Evolutionary conservation across 2,113 vertebrate species (phyloP), one percentile per base, ranked within the genome.

Genomic region (Marmota flaviventris): DNA sequence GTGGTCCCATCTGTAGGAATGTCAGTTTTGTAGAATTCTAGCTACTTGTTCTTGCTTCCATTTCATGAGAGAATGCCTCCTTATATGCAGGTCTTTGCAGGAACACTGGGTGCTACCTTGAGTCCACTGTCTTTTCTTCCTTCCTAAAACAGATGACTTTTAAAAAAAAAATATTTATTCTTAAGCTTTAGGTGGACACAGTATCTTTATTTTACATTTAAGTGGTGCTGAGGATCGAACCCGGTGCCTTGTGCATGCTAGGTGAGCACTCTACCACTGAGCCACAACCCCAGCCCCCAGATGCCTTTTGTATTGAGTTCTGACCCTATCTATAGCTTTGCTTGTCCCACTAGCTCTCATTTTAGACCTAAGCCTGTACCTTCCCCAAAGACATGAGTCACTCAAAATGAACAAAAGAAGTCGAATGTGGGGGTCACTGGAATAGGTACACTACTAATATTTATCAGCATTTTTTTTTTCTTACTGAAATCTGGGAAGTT

Each of bases 21-120:
- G 4, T 72, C 65, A 72, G 45, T 73, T 84, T 94, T 73, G n/a
- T 20, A 90, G 63, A 91, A 91, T 85, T 82, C 51, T 93, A 27
- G 6, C 20, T 56, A 56, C 32, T 72, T 56, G 22, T 79, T 73
- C 2, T 76, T 67, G 34, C 39, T 89, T 91, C 27, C 27, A 4
- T 76, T 53, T 94, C 65, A 85, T 37, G 5, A 77, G 48, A 85
- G 37, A 14, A 69, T 29, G 22, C 2, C 24, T 17, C 2, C 29
- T 17, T 83, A 42, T 29, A 4, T 20, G 27, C 2, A 85, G 13
- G 24, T 39, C 4, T 37, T 39, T 72, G 34, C 13, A 63, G 37
- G 17, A 22, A 39, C 32, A 29, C 56, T 87, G 11, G 56, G 82
- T 67, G n/a, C 37, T 73, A 53, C 37, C 24, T 72, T 70, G 63